Percentiles rank a stretch among this genome's conserved stretches.
Evolutionary conservation across 2,888 invertebrate species (phyloP).

Genomic region (Chymomyza caudatula): DNA sequence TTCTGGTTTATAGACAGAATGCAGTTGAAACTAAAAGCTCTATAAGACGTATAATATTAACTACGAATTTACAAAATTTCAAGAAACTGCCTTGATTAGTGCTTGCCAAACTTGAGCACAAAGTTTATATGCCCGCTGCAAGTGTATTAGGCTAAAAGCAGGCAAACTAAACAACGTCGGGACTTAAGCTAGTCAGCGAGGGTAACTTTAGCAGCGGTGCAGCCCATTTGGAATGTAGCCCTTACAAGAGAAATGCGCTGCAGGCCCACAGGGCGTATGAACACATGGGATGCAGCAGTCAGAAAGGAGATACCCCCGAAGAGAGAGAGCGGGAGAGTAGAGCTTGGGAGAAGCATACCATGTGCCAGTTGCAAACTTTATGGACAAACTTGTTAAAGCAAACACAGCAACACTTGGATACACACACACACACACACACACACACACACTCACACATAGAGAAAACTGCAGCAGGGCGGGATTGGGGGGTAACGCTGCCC

Average conservation of each 20-base stretch:
- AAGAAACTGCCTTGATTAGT: too few species aligned
- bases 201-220: neutral
- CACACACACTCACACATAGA: neutral
- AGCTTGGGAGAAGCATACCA: slow-evolving; percentile 3
- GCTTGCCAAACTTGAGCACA: too few species aligned
- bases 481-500: slow-evolving; percentile 1
- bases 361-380: slow-evolving; percentile 53
- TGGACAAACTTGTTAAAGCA: slow-evolving; percentile 61
- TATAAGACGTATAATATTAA: too few species aligned
- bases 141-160: neutral
- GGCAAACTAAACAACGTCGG: neutral
- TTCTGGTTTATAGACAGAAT: too few species aligned
- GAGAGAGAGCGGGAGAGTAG: neutral
- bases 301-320: slow-evolving; percentile 5
- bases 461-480: neutral
- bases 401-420: slow-evolving; percentile 45
- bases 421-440: neutral
- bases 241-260: too few species aligned
- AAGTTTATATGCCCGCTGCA: too few species aligned
- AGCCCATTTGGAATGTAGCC: neutral
- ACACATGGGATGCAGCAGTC: neutral
- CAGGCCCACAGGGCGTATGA: neutral
- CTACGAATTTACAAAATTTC: too few species aligned
- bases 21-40: too few species aligned
- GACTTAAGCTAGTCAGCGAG: neutral